These are phyloP conservation scores for Peribatodes rhomboidaria DNA, from an alignment of 2,888 invertebrate genomes.

Conservation along the genomic window DNA sequence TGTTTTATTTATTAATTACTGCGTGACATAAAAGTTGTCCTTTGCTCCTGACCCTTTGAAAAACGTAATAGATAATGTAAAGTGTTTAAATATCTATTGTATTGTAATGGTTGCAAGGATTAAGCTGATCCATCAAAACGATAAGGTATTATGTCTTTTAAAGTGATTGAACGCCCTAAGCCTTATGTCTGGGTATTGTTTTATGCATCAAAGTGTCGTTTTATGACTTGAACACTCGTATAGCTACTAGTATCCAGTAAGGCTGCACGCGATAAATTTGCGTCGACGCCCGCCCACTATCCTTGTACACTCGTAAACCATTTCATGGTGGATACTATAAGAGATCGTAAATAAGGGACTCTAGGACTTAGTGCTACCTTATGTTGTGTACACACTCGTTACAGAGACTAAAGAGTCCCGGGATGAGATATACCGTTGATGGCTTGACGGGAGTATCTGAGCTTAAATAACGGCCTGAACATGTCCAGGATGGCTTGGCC, in stretches of 20 bases:
- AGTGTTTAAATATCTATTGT: constrained; percentile 18
- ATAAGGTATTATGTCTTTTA: constrained; percentile 38
- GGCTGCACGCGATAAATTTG: constrained; percentile 72
- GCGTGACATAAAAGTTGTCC: not conserved
- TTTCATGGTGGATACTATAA: constrained; percentile 65
- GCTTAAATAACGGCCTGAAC: constrained; percentile 19
- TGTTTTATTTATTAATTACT: too few relatives aligned
- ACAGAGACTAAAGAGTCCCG: constrained; percentile 30
- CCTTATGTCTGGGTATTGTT: constrained; percentile 48
- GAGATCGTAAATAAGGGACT: constrained; percentile 72
- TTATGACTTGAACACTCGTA: constrained; percentile 66
- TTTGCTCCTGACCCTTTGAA: not conserved
- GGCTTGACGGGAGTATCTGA: constrained; percentile 19
- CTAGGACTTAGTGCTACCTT: constrained; percentile 42
- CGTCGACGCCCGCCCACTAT: constrained; percentile 68
- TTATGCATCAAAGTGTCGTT: constrained; percentile 74
- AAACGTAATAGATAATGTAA: not conserved
- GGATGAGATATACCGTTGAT: constrained; percentile 32
- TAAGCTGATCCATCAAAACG: constrained; percentile 29
- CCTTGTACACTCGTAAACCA: constrained; percentile 73
- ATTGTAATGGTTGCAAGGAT: constrained; percentile 32
- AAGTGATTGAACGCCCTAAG: constrained; percentile 35
- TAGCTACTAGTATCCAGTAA: constrained; percentile 50
- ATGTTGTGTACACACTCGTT: constrained; percentile 53
- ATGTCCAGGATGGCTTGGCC: not conserved